These are phyloP conservation scores for Pocillopora verrucosa DNA, from an alignment of 64 coral and sea anemone genomes.

Conservation along the genomic window DNA sequence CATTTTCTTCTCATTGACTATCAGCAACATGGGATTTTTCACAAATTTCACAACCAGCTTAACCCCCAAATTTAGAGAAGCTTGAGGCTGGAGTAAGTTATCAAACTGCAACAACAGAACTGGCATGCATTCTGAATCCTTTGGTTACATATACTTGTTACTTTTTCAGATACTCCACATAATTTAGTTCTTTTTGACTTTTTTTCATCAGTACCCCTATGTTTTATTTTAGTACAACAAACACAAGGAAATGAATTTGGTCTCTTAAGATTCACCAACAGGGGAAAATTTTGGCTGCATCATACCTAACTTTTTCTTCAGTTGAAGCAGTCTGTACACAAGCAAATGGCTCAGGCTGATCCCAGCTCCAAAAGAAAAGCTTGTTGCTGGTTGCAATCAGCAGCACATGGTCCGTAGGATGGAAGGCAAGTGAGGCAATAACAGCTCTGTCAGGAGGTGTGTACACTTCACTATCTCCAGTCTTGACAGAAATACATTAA, in stretches of 20 bases:
- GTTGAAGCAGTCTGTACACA: conserved; percentile 65
- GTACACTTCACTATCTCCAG: conserved; percentile 75
- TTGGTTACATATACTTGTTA: neutral
- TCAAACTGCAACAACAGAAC: neutral
- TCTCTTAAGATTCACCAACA: neutral
- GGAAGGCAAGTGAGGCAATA: conserved; percentile 87
- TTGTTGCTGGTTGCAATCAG: conserved; percentile 87
- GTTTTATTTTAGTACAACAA: too few species aligned
- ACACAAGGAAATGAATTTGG: too few species aligned
- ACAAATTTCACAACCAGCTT: neutral
- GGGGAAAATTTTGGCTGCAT: neutral
- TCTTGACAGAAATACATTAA: conserved; percentile 1
- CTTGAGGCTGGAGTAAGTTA: neutral
- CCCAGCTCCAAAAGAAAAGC: conserved; percentile 85
- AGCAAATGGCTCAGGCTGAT: conserved; percentile 72
- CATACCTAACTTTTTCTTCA: conserved; percentile 86
- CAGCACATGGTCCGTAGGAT: conserved; percentile 80
- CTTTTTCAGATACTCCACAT: neutral
- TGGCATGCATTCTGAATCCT: neutral
- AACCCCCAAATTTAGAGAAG: neutral
- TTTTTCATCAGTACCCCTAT: too few species aligned
- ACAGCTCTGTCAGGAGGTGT: conserved; percentile 76
- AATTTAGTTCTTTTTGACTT: neutral
- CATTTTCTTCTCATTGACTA: neutral
- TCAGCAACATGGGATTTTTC: neutral